Conservation (phyloP, 2,888 invertebrate species). For the Caenorhabditis becei region DNA sequence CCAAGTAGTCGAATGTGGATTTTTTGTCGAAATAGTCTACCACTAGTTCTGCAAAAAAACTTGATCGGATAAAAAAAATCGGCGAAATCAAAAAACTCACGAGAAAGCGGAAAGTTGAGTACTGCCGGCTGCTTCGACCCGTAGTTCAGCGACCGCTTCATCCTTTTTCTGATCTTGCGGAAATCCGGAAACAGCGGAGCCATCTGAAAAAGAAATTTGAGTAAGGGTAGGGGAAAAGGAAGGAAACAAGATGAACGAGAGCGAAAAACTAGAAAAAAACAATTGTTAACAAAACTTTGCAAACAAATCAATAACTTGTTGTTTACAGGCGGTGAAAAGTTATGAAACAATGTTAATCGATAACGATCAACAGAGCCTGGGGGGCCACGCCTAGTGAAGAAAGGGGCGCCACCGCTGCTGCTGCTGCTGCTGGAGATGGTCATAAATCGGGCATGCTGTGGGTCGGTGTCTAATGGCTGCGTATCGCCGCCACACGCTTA, state of each 20-base stretch:
- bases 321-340: no score
- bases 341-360: no score
- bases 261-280: neutral
- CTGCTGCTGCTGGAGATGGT: conserved; percentile 1
- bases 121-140: conserved; percentile 83
- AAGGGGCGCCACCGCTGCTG: neutral
- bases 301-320: no score
- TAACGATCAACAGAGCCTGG: neutral
- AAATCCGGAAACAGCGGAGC: conserved; percentile 74
- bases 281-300: neutral
- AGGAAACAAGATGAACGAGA: neutral
- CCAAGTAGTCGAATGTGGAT: conserved; percentile 77
- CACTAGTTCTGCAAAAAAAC: conserved; percentile 75
- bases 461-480: conserved; percentile 23
- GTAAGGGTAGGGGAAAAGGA: neutral
- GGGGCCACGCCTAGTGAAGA: no score
- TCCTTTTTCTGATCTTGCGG: conserved; percentile 84
- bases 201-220: conserved; percentile 65
- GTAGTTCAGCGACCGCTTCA: conserved; percentile 92
- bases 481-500: conserved; percentile 16
- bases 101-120: conserved; percentile 75
- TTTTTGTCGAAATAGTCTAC: conserved; percentile 78
- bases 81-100: no score
- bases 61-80: no score
- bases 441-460: conserved; percentile 15